Evolutionary conservation across 2,888 invertebrate species (phyloP).

Genomic region (Diaphora mendica): DNA sequence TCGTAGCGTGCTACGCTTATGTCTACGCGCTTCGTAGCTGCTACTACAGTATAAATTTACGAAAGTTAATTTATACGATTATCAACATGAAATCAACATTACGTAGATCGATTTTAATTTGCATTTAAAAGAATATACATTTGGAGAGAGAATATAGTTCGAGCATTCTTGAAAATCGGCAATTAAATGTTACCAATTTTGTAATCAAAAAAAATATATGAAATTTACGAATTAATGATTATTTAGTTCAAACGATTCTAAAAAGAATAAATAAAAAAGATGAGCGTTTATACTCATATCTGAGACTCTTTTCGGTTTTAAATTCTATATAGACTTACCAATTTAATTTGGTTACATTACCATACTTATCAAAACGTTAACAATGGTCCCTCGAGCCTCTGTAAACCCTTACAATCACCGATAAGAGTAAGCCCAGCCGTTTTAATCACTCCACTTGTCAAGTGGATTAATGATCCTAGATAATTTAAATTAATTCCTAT

Average conservation of each 20-base stretch:
- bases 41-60: not conserved
- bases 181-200: too few relatives aligned
- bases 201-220: not conserved
- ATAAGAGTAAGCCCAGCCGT: not conserved
- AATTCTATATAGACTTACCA: not conserved
- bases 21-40: not conserved
- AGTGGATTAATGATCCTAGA: slow-evolving; percentile 4
- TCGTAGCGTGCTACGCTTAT: not conserved
- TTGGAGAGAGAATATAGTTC: not conserved
- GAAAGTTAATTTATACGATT: not conserved
- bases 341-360: not conserved
- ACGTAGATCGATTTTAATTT: not conserved
- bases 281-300: not conserved
- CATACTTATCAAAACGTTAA: not conserved
- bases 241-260: not conserved
- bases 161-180: not conserved
- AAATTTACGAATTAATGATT: not conserved
- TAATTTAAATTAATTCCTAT: not conserved
- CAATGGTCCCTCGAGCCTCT: slow-evolving; percentile 3
- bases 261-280: not conserved
- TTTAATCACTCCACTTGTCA: slow-evolving; percentile 9
- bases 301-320: not conserved
- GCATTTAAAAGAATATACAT: too few relatives aligned
- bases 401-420: not conserved
- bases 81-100: not conserved